Base-by-base conservation (phyloP, 2,888 invertebrate genomes). In the Phymatocera aterrima region DNA sequence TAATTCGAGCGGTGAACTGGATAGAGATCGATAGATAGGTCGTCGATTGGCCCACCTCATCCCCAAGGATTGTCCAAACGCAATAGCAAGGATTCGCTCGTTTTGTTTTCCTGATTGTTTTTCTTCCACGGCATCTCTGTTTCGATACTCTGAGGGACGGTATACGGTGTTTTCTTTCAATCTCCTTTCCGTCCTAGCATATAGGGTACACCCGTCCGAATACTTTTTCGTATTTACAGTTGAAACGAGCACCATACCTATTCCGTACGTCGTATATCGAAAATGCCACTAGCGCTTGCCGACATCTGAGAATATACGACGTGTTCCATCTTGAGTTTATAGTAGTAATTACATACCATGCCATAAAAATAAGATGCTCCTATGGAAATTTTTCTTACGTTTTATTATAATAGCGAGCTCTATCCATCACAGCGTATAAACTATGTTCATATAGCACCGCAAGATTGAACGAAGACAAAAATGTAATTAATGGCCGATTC, bases 1-100 rank as follows among this genome's bases (percentile, higher is more conserved):
- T 70, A 70, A 70, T 70, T 70, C 48, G 70, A 48, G 3, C 70
- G 70, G 70, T 70, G 48, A 51, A 51, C 48, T 34, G 18, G 18
- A 72, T 72, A 10, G 18, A 34, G 72, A n/a, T 72, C 51, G 43
- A 72, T 72, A 43, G 28, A 48, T 51, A 34, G 48, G 48, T 34
- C 18, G 18, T 15, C 48, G 34, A 37, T 72, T 34, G 72, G 34
- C 48, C 60, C 15, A n/a, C 10, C 21, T n/a, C 34, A 24, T 48
- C 18, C 31, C 51, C n/a, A 48, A 51, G 8, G 12, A n/a, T 10
- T 34, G n/a, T 24, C 34, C 51, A 51, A 34, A 51, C 34, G 72
- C 51, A 51, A 72, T 43, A 43, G 12, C 21, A 48, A 51, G 51
- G 48, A 72, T 72, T 72, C 8, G n/a, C 18, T 51, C 51, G 34